A percentile compares a stretch with the other conserved stretches of the same genome.
phyloP scores from a whole-genome alignment of 2,797 vertebrate genomes.

The Micropoecilia bifurca region DNA sequence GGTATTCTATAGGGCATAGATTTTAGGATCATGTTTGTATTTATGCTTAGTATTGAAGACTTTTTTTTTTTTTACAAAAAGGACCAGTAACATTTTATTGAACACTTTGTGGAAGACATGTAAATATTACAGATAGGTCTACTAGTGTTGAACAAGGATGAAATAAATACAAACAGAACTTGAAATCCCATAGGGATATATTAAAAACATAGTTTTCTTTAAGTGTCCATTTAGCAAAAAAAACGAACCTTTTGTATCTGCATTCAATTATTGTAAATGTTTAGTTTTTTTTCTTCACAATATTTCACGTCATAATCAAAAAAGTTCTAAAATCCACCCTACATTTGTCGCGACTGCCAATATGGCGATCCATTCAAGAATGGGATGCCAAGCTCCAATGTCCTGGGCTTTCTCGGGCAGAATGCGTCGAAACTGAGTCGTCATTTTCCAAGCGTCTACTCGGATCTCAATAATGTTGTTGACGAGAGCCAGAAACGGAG shows the following conservation, averaged over 20 bases:
- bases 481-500: constrained; percentile 90
- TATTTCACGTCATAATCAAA: not conserved
- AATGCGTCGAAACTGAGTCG: constrained; percentile 89
- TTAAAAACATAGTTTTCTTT: constrained; percentile 92
- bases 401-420: constrained; percentile 91
- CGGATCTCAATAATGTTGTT: constrained; percentile 95
- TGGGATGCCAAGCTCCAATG: constrained; percentile 95
- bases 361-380: constrained; percentile 91
- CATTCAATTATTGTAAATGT: no score
- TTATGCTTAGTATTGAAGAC: constrained; percentile 86
- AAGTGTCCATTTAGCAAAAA: constrained; percentile 89
- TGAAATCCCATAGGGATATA: constrained; percentile 99
- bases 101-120: constrained; percentile 89
- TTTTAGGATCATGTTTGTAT: constrained; percentile 95
- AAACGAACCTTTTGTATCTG: constrained; percentile 17
- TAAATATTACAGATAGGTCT: constrained; percentile 87
- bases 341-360: constrained; percentile 93
- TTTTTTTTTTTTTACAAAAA: constrained; percentile 81
- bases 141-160: constrained; percentile 86
- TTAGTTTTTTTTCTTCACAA: not conserved
- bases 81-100: constrained; percentile 86
- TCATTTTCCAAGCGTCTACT: constrained; percentile 93
- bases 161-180: constrained; percentile 88
- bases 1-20: constrained; percentile 87
- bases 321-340: constrained; percentile 49